phyloP scores from a whole-genome alignment of 2,113 vertebrate genomes.

The Cheirogaleus medius region DNA sequence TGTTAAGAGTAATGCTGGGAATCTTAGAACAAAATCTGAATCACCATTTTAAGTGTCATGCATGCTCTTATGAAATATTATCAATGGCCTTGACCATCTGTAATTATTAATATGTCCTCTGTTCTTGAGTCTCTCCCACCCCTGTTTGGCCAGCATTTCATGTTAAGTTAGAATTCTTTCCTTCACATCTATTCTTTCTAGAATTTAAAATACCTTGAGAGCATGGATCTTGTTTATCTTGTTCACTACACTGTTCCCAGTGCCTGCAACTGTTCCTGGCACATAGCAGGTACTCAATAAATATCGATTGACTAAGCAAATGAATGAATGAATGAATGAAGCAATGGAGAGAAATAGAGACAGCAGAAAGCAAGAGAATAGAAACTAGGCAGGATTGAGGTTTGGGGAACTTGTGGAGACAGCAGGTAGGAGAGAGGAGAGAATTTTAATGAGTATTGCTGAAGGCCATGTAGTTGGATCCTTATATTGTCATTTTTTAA shows the following conservation, averaged over 20 bases:
- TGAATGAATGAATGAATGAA: neutral
- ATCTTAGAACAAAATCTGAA: neutral
- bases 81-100: neutral
- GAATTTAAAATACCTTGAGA: neutral
- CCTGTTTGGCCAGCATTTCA: neutral
- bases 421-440: neutral
- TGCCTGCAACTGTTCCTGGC: neutral
- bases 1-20: neutral
- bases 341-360: neutral
- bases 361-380: neutral
- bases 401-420: neutral
- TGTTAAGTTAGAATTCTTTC: neutral
- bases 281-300: neutral
- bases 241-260: neutral
- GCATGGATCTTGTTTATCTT: neutral
- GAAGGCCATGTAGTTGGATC: neutral
- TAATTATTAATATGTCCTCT: neutral
- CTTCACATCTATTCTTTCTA: neutral
- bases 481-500: neutral
- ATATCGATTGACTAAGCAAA: neutral
- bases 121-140: neutral
- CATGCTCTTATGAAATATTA: neutral
- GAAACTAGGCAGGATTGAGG: neutral
- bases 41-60: neutral
- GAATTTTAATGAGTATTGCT: neutral